Percentiles rank a stretch among this genome's conserved stretches.
Evolutionary conservation across 1,140 invertebrate genomes (phyloP).

Genomic region (Trissolcus basalis): DNA sequence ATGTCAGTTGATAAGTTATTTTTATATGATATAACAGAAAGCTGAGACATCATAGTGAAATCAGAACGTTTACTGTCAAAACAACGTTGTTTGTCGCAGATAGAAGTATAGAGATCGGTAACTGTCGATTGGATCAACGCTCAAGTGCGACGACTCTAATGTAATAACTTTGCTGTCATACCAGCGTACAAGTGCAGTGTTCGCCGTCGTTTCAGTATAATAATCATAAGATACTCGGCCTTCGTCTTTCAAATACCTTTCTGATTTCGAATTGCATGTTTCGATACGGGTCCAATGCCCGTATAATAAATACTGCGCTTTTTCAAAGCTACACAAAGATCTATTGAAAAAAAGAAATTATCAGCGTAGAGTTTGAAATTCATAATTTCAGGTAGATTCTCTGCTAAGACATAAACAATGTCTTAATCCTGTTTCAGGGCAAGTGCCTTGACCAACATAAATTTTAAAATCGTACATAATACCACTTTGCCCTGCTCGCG

Average conservation of each 20-base stretch:
- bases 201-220: conserved; percentile 15
- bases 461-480: conserved; percentile 10
- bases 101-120: too few relatives aligned
- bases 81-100: too few relatives aligned
- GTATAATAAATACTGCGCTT: conserved; percentile 13
- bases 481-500: conserved; percentile 14
- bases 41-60: too few relatives aligned
- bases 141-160: neutral
- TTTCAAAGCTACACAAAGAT: conserved; percentile 17
- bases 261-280: conserved; percentile 9
- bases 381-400: conserved; percentile 12
- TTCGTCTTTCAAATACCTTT: conserved; percentile 7
- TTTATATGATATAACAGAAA: too few relatives aligned
- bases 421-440: conserved; percentile 11
- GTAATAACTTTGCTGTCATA: conserved; percentile 7
- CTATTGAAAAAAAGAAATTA: conserved; percentile 22
- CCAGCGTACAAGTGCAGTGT: conserved; percentile 11
- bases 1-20: too few relatives aligned
- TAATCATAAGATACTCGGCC: conserved; percentile 14
- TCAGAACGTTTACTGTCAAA: too few relatives aligned
- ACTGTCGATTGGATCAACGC: neutral
- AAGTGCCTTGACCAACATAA: conserved; percentile 21
- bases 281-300: conserved; percentile 9
- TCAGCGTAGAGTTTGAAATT: conserved; percentile 22
- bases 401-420: conserved; percentile 14